These are phyloP conservation scores for Raja brachyura DNA, from an alignment of 2,113 vertebrate species.

Conservation along the genomic window DNA sequence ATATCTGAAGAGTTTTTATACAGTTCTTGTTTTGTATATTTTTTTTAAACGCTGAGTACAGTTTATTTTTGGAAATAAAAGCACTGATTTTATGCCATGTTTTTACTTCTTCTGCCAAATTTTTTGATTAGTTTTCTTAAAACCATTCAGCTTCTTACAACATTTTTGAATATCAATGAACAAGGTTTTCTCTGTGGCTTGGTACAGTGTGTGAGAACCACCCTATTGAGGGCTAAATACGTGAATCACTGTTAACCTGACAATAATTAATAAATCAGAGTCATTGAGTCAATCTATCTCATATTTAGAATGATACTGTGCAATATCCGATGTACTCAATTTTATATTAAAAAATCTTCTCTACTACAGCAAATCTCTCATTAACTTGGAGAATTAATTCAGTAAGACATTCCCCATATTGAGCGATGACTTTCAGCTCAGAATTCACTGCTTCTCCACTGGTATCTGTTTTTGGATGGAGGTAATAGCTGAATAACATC, in stretches of 20 bases:
- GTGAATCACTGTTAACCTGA: background rate
- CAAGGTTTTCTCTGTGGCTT: background rate
- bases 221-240: background rate
- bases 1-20: no score
- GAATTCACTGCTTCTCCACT: background rate
- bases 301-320: background rate
- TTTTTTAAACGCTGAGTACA: no score
- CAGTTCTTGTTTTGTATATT: no score
- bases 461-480: background rate
- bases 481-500: background rate
- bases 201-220: background rate
- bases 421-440: background rate
- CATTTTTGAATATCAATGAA: background rate
- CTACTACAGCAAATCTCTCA: no score
- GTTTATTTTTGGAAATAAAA: no score
- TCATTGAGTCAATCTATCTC: background rate
- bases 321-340: background rate
- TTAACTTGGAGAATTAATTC: background rate
- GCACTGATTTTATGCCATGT: no score
- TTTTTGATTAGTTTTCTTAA: background rate
- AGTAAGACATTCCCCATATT: background rate
- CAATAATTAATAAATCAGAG: background rate
- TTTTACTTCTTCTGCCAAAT: background rate
- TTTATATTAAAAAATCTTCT: background rate
- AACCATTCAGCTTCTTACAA: background rate